Conservation (phyloP, 2,797 vertebrate genomes). For the Todus mexicanus region DNA sequence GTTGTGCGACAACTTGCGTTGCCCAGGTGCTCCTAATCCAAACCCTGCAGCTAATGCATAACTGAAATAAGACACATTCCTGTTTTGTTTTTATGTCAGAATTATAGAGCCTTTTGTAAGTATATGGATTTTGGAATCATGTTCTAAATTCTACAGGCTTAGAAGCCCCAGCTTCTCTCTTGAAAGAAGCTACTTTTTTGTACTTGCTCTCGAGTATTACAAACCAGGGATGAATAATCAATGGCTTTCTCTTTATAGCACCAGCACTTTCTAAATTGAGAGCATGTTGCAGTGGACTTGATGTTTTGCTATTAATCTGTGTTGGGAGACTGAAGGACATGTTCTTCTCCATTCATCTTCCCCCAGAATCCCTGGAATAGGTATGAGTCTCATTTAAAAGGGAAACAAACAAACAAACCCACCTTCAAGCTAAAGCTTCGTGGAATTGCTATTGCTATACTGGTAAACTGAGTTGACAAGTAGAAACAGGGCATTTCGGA, state of each 20-base stretch:
- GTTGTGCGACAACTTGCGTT: background rate
- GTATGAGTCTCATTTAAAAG: slow-evolving; percentile 5
- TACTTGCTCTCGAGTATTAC: background rate
- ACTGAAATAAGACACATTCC: background rate
- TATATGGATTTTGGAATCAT: background rate
- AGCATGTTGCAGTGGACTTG: slow-evolving; percentile 42
- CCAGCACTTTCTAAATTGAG: slow-evolving; percentile 55
- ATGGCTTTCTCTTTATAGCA: slow-evolving; percentile 57
- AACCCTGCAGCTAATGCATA: background rate
- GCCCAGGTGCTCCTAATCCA: background rate
- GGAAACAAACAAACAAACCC: background rate
- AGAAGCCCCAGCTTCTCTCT: background rate
- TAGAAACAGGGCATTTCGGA: background rate
- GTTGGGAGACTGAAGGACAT: slow-evolving; percentile 33
- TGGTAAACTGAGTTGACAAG: slow-evolving; percentile 10
- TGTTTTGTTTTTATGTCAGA: background rate
- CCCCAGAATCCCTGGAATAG: slow-evolving; percentile 34
- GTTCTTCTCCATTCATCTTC: slow-evolving; percentile 33
- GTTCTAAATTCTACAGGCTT: background rate
- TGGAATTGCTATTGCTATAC: background rate
- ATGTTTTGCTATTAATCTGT: slow-evolving; percentile 51
- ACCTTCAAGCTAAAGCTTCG: background rate
- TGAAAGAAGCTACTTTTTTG: slow-evolving; percentile 13
- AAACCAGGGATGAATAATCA: slow-evolving; percentile 51
- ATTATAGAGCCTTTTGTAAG: background rate